Percentiles rank a stretch among this genome's conserved stretches.
phyloP scores from a whole-genome alignment of 2,797 vertebrate genomes.

The Sebastes iracundus region DNA sequence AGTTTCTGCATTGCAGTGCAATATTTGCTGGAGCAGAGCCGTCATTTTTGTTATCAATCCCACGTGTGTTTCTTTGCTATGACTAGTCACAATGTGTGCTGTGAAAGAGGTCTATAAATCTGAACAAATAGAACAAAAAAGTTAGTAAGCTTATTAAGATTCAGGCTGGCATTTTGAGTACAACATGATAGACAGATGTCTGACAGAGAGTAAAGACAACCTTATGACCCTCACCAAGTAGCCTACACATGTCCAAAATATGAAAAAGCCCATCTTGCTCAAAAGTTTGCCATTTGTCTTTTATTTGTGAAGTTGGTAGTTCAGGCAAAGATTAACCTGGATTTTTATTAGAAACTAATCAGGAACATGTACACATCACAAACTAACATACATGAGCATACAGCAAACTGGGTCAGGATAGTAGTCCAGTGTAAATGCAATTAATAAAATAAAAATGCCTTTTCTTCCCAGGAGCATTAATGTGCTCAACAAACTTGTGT shows the following conservation, averaged over 20 bases:
- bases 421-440: background rate
- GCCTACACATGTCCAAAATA: background rate
- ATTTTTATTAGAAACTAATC: background rate
- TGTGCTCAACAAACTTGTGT: background rate
- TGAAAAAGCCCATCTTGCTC: background rate
- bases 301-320: background rate
- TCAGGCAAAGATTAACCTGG: background rate
- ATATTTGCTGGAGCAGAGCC: background rate
- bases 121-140: background rate
- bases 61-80: background rate
- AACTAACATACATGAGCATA: background rate
- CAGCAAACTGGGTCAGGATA: background rate
- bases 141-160: background rate
- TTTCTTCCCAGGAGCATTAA: background rate
- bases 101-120: background rate
- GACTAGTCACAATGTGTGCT: background rate
- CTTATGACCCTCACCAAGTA: background rate
- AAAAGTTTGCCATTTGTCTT: too few relatives aligned
- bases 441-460: background rate
- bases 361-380: background rate
- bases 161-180: background rate
- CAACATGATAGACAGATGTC: background rate
- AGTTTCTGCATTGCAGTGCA: background rate
- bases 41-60: background rate
- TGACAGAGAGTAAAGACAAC: background rate